Conservation (phyloP, 1,140 invertebrate genomes). For the Mesaphorura yosii region DNA sequence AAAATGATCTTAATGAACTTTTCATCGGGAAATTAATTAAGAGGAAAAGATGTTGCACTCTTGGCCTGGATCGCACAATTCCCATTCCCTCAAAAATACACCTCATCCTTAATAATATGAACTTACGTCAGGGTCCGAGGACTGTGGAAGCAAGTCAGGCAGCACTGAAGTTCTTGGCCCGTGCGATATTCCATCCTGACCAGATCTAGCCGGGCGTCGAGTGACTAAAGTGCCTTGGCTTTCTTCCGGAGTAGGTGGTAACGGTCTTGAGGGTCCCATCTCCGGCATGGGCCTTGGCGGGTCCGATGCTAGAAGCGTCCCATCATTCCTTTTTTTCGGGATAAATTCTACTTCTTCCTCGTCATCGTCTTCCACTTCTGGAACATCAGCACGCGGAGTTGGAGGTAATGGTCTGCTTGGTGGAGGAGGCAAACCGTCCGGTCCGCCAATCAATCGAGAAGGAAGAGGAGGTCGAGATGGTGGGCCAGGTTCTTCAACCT, state of each 20-base stretch:
- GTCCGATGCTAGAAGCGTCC: slow-evolving; percentile 86
- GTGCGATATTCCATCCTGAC: slow-evolving; percentile 49
- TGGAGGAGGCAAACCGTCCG: slow-evolving; percentile 68
- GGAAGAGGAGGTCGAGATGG: slow-evolving; percentile 72
- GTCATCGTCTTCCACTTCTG: slow-evolving; percentile 41
- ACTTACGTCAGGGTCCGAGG: slow-evolving; percentile 33
- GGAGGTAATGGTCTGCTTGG: slow-evolving; percentile 52
- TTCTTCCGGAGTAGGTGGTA: slow-evolving; percentile 81
- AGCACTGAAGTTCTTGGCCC: slow-evolving; percentile 71
- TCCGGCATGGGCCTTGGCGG: slow-evolving; percentile 74
- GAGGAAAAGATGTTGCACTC: too few relatives aligned
- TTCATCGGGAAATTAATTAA: too few relatives aligned
- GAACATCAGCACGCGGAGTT: slow-evolving; percentile 37
- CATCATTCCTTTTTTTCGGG: slow-evolving; percentile 57
- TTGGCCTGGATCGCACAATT: too few relatives aligned
- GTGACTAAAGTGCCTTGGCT: slow-evolving; percentile 81
- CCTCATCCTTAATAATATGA: neutral
- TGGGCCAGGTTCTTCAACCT: slow-evolving; percentile 41
- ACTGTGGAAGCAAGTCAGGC: slow-evolving; percentile 76
- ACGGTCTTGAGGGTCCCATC: slow-evolving; percentile 72
- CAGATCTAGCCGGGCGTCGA: slow-evolving; percentile 52
- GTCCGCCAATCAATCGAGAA: slow-evolving; percentile 66
- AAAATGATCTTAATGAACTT: too few relatives aligned
- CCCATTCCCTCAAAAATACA: too few relatives aligned
- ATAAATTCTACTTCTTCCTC: slow-evolving; percentile 34